phyloP scores from a whole-genome alignment of 2,113 vertebrate species.

The Cyanistes caeruleus region DNA sequence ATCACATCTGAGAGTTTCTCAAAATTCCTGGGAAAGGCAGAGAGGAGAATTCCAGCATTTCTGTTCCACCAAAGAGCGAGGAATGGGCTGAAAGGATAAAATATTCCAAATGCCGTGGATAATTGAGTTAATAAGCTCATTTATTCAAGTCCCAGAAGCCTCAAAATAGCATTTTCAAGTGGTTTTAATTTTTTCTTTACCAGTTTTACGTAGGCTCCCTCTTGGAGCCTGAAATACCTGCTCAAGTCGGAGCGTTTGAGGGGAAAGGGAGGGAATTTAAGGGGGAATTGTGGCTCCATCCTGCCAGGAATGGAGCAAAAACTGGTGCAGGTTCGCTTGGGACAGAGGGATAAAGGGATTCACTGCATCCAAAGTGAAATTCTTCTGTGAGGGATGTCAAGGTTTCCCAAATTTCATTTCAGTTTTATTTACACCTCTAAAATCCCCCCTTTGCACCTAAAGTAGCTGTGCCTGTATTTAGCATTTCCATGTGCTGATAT shows the following conservation, averaged over 20 bases:
- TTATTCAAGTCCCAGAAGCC: not conserved
- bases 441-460: not conserved
- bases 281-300: not conserved
- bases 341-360: not conserved
- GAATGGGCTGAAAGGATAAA: not conserved
- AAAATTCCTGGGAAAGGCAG: not conserved
- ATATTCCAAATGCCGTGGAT: not conserved
- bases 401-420: not conserved
- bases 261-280: not conserved
- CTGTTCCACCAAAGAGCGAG: not conserved
- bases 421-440: not conserved
- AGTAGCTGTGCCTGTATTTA: not conserved
- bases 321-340: rapidly evolving
- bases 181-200: not conserved
- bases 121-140: conserved; percentile 34
- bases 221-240: not conserved
- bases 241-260: not conserved
- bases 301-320: not conserved
- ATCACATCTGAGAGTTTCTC: not conserved
- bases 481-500: not conserved
- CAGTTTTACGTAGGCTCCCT: not conserved
- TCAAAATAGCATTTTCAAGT: conserved; percentile 43
- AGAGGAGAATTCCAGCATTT: not conserved
- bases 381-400: not conserved
- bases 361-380: not conserved